Base-by-base conservation (phyloP, 2,113 vertebrate species). In the Delphinapterus leucas region DNA sequence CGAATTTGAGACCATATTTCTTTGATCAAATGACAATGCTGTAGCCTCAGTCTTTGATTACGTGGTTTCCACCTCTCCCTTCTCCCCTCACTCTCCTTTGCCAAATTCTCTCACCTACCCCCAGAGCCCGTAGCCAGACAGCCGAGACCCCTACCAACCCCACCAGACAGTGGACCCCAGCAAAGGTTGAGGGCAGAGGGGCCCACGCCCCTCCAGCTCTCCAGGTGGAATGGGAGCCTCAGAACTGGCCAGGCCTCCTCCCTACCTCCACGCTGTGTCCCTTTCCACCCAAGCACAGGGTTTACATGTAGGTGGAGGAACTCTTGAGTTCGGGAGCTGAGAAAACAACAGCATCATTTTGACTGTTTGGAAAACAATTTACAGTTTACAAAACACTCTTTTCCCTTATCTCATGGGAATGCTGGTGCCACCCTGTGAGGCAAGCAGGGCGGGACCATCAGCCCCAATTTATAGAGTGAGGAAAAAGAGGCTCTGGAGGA, bases 301-400 rank as follows among this genome's bases (percentile, higher is more conserved):
- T 38, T 85, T 23, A 31, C 38, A 3, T 13, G 36, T 44, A 7
- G 31, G 58, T 28, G 33, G 47, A 82, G 53, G 55, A 82, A 70
- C 93, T 73, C 82, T 53, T 15, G 13, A 63, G 31, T 36, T 73
- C 55, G 55, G 77, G 17, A 41, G 26, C 44, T 55, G 21, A 65
- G 68, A 58, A 71, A 63, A 95, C 68, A 44, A 67, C 10, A 60
- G 65, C 25, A 94, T 33, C 61, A 55, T 70, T 6, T 6, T 86
- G 92, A 88, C 68, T 81, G 7, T 84, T 33, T 90, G 93, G 70
- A 95, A 97, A 97, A 96, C 89, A 93, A 55, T n/a, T 36, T 93
- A 53, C 87, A 76, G 70, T 93, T 91, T 95, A 95, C 83, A 95
- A 92, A 97, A 95, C 44, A 5, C 58, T 63, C 41, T 94, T 73